Base-by-base conservation (phyloP, 1,140 invertebrate genomes). In the Drosophila tani region DNA sequence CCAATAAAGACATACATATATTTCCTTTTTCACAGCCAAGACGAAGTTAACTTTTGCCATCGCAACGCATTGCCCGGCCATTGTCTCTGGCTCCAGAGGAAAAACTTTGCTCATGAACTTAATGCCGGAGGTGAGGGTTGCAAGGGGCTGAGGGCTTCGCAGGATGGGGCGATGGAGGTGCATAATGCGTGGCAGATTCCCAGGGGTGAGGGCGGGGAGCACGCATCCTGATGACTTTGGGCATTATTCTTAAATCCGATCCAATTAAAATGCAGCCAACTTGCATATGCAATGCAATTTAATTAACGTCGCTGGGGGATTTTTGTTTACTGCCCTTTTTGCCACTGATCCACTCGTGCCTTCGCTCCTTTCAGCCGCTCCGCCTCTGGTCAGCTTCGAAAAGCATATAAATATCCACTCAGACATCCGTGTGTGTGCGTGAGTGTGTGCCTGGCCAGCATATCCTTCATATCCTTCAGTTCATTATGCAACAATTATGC, bases 401-500 rank as follows among this genome's bases (percentile, higher is more conserved):
- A 86, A 81, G 75, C 83, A 81, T 87, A 85, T 90, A 90, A 85
- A 90, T 90, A 88, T 79, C 65, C 85, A 90, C 68, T 79, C 77
- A 75, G 50, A 29, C 76, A 41, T 57, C 24, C 51, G 7, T 43
- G 32, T 50, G 68, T 59, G 69, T 60, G 60, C 57, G 74, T 35
- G 55, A 29, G 68, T n/a, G 49, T 66, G 49, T 68, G 75, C 45
- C 24, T 75, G 69, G 69, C 50, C 81, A 75, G 75, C 79, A 91
- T 76, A 91, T 90, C 82, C 81, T 90, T 88, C 81, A 88, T 90
- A 90, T 88, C 85, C 82, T 91, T 82, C 86, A 90, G 86, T 90
- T 90, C 85, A 90, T 90, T 90, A 90, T 85, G 86, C 85, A 90
- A 90, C 85, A 90, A 90, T 90, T 90, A 90, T 90, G 85, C 85